phyloP scores from a whole-genome alignment of 2,888 invertebrate species.

The Drosophila anomelani region DNA sequence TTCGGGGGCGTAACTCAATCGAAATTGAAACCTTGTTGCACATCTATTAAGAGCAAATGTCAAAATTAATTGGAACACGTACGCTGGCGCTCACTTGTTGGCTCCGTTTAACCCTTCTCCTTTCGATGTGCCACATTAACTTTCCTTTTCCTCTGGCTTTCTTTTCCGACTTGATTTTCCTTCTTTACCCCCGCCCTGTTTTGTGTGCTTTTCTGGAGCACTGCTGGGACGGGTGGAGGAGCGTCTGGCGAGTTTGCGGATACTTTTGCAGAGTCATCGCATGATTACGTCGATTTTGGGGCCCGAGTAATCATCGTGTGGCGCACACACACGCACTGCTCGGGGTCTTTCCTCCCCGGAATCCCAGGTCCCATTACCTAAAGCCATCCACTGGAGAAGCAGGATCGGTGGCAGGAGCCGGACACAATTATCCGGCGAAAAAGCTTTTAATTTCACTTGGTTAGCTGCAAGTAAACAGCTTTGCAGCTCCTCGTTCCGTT shows the following conservation, averaged over 20 bases:
- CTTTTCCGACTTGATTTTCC: conserved; percentile 21
- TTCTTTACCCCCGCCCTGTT: conserved; percentile 11
- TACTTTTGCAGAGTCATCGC: conserved; percentile 74
- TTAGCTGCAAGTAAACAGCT: conserved; percentile 71
- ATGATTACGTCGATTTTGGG: conserved; percentile 74
- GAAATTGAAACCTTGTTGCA: conserved; percentile 47
- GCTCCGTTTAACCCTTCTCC: conserved; percentile 57
- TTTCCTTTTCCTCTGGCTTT: conserved; percentile 54
- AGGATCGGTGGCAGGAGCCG: conserved; percentile 35
- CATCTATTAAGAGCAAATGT: conserved; percentile 73
- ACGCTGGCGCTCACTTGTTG: conserved; percentile 45
- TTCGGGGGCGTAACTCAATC: conserved; percentile 22
- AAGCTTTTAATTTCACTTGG: conserved; percentile 78
- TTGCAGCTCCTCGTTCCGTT: conserved; percentile 15
- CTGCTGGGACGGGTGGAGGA: conserved; percentile 32
- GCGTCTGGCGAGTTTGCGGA: conserved; percentile 46
- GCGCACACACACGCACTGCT: conserved; percentile 44
- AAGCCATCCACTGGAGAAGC: conserved; percentile 37
- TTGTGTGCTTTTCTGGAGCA: conserved; percentile 18
- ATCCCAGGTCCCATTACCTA: conserved; percentile 50
- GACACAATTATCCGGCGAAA: conserved; percentile 70
- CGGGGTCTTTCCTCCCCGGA: not conserved
- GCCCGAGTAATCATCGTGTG: conserved; percentile 74
- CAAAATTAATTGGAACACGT: conserved; percentile 76
- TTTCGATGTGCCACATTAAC: conserved; percentile 69